Evolutionary conservation across 2,113 vertebrate genomes (phyloP).

Genomic region (Hiodon alosoides): DNA sequence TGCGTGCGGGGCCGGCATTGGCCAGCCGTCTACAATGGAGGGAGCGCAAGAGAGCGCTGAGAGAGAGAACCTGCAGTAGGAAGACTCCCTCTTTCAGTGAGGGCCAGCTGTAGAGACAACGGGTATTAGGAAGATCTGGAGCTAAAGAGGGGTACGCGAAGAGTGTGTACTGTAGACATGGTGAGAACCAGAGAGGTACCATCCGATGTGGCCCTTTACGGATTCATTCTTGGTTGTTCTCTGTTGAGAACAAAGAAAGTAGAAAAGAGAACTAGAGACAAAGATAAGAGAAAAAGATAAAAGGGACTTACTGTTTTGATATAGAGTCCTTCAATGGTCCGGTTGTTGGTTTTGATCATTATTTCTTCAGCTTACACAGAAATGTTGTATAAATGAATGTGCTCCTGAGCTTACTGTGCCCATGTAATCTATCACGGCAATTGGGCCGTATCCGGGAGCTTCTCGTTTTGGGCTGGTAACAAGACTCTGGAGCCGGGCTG

Average conservation of each 20-base stretch:
- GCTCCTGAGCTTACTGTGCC: neutral
- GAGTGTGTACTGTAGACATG: neutral
- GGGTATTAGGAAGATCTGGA: neutral
- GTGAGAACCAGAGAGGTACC: neutral
- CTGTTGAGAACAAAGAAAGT: neutral
- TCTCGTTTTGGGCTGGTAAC: constrained; percentile 11
- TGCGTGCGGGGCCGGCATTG: neutral
- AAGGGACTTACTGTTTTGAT: neutral
- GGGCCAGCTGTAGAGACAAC: neutral
- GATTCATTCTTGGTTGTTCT: too few species aligned
- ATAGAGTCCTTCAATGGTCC: neutral
- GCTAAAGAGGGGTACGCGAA: neutral
- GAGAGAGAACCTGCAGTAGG: neutral
- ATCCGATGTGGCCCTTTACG: too few species aligned
- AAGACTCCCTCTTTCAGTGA: neutral
- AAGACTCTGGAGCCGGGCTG: constrained; percentile 19
- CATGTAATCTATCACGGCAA: constrained; percentile 26
- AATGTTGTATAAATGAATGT: constrained; percentile 11
- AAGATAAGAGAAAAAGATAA: neutral
- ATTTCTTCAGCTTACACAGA: constrained; percentile 5
- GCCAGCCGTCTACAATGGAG: neutral
- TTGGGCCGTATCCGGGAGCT: neutral
- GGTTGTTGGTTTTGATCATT: constrained; percentile 14
- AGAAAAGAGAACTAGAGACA: neutral
- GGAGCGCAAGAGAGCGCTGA: neutral